Conservation (phyloP, 2,113 vertebrate genomes). For the Saimiri boliviensis region DNA sequence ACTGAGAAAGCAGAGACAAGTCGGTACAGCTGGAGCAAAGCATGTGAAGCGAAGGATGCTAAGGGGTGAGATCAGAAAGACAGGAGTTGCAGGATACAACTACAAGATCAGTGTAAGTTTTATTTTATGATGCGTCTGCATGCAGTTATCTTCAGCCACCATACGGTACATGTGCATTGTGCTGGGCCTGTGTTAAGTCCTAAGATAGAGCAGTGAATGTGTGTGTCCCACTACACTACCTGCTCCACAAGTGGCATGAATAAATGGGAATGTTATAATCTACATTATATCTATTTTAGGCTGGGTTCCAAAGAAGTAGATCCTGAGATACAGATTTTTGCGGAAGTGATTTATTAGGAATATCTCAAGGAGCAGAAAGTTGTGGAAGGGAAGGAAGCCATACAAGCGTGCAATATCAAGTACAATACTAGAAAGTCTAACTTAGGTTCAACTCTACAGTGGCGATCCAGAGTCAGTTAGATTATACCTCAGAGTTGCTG, state of each 20-base stretch:
- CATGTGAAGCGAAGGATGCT: neutral
- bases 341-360: neutral
- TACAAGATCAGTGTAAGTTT: neutral
- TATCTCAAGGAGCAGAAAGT: neutral
- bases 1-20: neutral
- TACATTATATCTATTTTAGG: neutral
- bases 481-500: neutral
- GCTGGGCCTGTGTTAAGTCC: neutral
- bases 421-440: neutral
- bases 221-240: neutral
- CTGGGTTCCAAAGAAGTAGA: neutral
- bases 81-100: neutral
- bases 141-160: neutral
- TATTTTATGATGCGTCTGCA: neutral
- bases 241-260: neutral
- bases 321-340: neutral
- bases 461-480: neutral
- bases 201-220: neutral
- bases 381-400: neutral
- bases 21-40: neutral
- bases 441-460: neutral
- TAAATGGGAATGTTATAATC: neutral
- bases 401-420: neutral
- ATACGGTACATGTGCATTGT: rapidly evolving
- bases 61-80: neutral